Conservation (phyloP, 2,113 vertebrate species). For the Danionella cerebrum region DNA sequence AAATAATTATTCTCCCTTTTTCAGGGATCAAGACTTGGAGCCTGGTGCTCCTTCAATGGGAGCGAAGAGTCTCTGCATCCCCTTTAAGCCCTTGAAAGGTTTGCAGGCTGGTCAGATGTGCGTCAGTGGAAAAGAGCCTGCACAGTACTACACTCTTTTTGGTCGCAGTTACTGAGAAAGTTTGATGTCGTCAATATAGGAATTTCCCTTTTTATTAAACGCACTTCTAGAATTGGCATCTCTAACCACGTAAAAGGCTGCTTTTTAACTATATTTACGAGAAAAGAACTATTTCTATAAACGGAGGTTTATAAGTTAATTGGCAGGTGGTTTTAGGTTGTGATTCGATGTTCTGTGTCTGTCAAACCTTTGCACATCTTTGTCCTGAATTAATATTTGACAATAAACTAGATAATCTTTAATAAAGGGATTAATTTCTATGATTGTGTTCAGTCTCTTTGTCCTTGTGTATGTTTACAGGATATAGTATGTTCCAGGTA, state of each 20-base stretch:
- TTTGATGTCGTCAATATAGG: not conserved
- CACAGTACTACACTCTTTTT: slow-evolving; percentile 92
- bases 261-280: slow-evolving; percentile 14
- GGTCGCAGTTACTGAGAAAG: slow-evolving; percentile 85
- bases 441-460: not conserved
- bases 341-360: not conserved
- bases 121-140: slow-evolving; percentile 77
- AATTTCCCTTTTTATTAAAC: not conserved
- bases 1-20: not conserved
- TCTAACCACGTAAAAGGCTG: slow-evolving; percentile 28
- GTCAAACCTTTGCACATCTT: slow-evolving; percentile 18
- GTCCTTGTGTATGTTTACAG: not conserved
- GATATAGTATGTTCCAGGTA: too few relatives aligned
- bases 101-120: slow-evolving; percentile 77
- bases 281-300: not conserved
- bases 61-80: slow-evolving; percentile 95
- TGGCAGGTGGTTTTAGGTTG: slow-evolving; percentile 25
- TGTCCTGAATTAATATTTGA: not conserved
- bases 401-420: slow-evolving; percentile 5
- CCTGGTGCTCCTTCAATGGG: slow-evolving; percentile 96
- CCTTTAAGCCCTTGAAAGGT: slow-evolving; percentile 79
- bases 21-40: slow-evolving; percentile 92
- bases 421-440: slow-evolving; percentile 35
- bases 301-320: slow-evolving; percentile 5
- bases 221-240: not conserved